A percentile compares a stretch with the other conserved stretches of the same genome.
phyloP scores from a whole-genome alignment of 2,888 invertebrate species.

The Agrilus biguttatus region DNA sequence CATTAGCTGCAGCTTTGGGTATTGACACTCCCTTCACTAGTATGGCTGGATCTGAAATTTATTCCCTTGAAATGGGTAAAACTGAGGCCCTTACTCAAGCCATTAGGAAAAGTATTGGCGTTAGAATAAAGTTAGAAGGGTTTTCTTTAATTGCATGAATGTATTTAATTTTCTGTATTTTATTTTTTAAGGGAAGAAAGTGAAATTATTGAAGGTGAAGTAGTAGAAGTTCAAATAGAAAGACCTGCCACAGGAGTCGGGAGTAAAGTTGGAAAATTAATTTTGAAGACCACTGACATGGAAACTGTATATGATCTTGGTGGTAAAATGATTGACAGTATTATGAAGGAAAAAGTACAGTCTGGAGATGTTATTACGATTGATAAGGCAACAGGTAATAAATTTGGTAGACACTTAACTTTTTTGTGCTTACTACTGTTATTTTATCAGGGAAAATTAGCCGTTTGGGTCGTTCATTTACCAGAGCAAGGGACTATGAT shows the following conservation, averaged over 20 bases:
- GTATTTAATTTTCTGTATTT: background rate
- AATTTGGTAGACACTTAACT: conserved; percentile 30
- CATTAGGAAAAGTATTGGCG: conserved; percentile 92
- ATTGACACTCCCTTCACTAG: conserved; percentile 95
- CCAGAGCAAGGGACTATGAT: conserved; percentile 93
- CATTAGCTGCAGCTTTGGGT: conserved; percentile 83
- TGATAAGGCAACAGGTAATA: conserved; percentile 95
- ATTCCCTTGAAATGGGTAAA: conserved; percentile 97
- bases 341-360: conserved; percentile 91
- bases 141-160: background rate
- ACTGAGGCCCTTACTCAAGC: conserved; percentile 96
- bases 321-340: conserved; percentile 92
- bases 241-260: conserved; percentile 83
- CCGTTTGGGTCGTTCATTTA: conserved; percentile 81
- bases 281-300: conserved; percentile 98
- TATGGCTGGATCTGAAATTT: conserved; percentile 97
- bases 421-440: background rate
- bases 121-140: conserved; percentile 41
- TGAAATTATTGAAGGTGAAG: conserved; percentile 98
- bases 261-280: conserved; percentile 81
- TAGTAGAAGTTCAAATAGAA: conserved; percentile 94
- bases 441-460: conserved; percentile 26
- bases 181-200: conserved; percentile 69
- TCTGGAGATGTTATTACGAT: conserved; percentile 96
- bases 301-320: conserved; percentile 98